phyloP scores from a whole-genome alignment of 2,888 invertebrate species.

The Corythucha ciliata region DNA sequence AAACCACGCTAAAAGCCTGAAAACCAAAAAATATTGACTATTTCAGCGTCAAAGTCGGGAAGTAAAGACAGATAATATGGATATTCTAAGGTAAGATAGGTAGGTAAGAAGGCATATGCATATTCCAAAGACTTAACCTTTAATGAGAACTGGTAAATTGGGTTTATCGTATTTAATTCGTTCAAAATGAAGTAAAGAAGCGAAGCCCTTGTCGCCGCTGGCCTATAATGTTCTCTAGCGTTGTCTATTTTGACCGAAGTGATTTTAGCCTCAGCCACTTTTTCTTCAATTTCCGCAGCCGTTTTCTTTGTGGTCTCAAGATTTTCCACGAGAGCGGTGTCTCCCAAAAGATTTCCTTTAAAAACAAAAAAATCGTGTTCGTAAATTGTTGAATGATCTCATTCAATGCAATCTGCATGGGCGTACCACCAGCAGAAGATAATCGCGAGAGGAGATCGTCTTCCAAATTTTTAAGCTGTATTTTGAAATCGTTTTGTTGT shows the following conservation, averaged over 20 bases:
- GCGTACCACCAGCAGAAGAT: constrained; percentile 47
- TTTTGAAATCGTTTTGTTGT: constrained; percentile 95
- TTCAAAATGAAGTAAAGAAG: constrained; percentile 90
- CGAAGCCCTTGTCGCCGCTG: constrained; percentile 86
- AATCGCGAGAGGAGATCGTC: constrained; percentile 77
- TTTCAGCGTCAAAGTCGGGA: no score
- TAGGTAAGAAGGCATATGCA: no score
- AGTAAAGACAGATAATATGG: no score
- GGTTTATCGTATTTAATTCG: constrained; percentile 90
- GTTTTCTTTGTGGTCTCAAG: constrained; percentile 92
- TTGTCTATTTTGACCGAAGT: constrained; percentile 88
- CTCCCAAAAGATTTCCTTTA: constrained; percentile 85
- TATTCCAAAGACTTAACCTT: no score
- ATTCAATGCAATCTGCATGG: no score
- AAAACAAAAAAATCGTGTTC: no score
- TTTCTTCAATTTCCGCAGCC: constrained; percentile 87
- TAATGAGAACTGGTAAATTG: constrained; percentile 92
- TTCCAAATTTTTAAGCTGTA: constrained; percentile 83
- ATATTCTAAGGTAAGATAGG: no score
- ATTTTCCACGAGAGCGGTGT: constrained; percentile 91
- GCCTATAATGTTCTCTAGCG: constrained; percentile 73
- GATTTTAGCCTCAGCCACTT: constrained; percentile 85
- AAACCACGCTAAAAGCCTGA: constrained; percentile 95
- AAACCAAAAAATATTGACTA: constrained; percentile 36
- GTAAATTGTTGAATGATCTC: no score